Evolutionary conservation across 2,797 vertebrate genomes (phyloP).

Genomic region (Sciurus carolinensis): DNA sequence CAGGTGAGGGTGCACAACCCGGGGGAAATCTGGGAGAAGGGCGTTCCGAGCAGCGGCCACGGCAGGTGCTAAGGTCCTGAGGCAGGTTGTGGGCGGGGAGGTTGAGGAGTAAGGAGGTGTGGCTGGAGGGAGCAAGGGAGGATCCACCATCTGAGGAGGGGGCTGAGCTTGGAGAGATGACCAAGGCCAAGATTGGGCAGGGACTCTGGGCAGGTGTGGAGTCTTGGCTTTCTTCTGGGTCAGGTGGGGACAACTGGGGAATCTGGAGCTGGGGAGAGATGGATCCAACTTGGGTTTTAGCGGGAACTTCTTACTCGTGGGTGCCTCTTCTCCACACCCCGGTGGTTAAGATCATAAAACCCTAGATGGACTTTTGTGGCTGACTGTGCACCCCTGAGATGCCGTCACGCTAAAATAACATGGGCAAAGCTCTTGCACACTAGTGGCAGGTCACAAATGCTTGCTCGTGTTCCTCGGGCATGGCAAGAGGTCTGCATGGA

Average conservation of each 20-base stretch:
- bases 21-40: not conserved
- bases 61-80: not conserved
- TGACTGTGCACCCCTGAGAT: not conserved
- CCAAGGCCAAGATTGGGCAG: not conserved
- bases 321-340: too few species aligned
- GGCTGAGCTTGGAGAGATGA: not conserved
- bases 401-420: not conserved
- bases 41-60: not conserved
- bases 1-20: not conserved
- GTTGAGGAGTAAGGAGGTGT: not conserved
- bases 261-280: not conserved
- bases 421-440: fast-evolving
- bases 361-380: not conserved
- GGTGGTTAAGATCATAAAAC: not conserved
- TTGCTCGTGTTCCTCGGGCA: not conserved
- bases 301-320: not conserved
- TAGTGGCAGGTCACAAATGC: not conserved
- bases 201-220: too few species aligned
- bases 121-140: not conserved
- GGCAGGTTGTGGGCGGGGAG: not conserved
- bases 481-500: not conserved
- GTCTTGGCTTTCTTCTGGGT: not conserved
- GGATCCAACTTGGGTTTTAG: not conserved
- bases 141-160: too few species aligned
- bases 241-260: not conserved